Evolutionary conservation across 2,797 vertebrate genomes (phyloP).

Genomic region (Eulemur coronatus): DNA sequence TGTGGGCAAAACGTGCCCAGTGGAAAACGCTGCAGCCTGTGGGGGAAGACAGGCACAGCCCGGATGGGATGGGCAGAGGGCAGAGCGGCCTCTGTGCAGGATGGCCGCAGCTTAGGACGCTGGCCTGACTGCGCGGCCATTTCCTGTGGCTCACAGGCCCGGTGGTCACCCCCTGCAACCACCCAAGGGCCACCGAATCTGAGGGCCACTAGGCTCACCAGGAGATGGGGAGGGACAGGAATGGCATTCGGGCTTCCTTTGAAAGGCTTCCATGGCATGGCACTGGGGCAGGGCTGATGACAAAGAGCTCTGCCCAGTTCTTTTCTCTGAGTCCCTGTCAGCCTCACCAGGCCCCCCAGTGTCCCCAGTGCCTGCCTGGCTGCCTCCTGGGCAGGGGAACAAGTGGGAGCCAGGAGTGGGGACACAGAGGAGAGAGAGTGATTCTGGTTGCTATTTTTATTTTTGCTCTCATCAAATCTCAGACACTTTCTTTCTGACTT

Average conservation of each 20-base stretch:
- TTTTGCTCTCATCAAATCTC: not conserved
- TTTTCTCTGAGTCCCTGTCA: not conserved
- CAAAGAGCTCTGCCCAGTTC: no score
- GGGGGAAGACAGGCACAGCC: not conserved
- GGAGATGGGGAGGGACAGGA: not conserved
- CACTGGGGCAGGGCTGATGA: not conserved
- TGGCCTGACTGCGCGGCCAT: accelerated
- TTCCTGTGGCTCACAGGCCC: not conserved
- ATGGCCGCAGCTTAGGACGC: no score
- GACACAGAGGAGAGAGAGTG: not conserved
- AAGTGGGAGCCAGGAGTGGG: accelerated
- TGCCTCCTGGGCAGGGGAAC: not conserved
- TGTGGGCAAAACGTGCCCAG: not conserved
- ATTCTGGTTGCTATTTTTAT: not conserved
- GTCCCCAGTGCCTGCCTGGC: no score
- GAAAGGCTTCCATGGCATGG: accelerated
- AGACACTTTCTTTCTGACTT: not conserved
- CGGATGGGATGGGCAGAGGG: not conserved
- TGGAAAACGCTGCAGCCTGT: not conserved
- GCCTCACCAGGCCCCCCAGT: not conserved
- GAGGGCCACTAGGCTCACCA: not conserved
- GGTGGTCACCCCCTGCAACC: not conserved
- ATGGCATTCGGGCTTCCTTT: not conserved
- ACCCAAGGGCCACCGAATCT: not conserved
- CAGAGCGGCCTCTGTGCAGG: no score